Evolutionary conservation across 2,888 invertebrate genomes (phyloP), one percentile per base, ranked within the genome.

Genomic region (Ormyrus nitidulus): DNA sequence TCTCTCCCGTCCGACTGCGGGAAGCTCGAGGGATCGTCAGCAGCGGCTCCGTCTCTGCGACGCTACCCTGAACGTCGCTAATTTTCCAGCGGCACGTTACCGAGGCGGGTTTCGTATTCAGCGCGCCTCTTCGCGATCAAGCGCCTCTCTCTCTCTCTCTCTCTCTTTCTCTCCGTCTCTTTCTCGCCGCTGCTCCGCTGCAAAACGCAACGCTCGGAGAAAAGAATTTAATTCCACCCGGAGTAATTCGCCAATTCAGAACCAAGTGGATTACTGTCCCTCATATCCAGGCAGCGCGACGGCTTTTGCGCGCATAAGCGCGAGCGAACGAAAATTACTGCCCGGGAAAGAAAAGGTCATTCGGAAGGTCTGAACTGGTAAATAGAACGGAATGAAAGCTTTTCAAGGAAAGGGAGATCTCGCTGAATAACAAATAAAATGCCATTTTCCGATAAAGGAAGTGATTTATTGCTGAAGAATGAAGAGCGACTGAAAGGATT

Each of bases 221-320:
- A 73, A 81, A 75, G 75, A 83, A 83, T 83, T 81, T 79, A 81
- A 82, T 82, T 81, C 81, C 66, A 71, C 54, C 53, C 69, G 74
- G 56, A 77, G 83, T 80, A 78, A 83, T 81, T 83, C 70, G 70
- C 74, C 81, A 76, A 83, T 83, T 83, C 81, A 58, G 62, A 77
- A 19, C 54, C 83, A 80, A 75, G 79, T 82, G 72, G 81, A 83
- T 80, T 81, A 78, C 80, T 66, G 68, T 73, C 72, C 65, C 62
- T 73, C 65, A 70, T 74, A 81, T 75, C 64, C 61, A 46, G 64
- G 6, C 51, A 11, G 62, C 46, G 59, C 51, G 59, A 34, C 58
- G 61, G 49, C 13, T 34, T 34, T 34, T 44, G 49, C 46, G 13
- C 34, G 13, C 34, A 4, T 34, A 34, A 34, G 34, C 46, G 73